Percentiles rank a stretch among this genome's conserved stretches.
These are phyloP conservation scores for Thymelicus lineola DNA, from an alignment of 2,888 invertebrate genomes.

Conservation along the genomic window DNA sequence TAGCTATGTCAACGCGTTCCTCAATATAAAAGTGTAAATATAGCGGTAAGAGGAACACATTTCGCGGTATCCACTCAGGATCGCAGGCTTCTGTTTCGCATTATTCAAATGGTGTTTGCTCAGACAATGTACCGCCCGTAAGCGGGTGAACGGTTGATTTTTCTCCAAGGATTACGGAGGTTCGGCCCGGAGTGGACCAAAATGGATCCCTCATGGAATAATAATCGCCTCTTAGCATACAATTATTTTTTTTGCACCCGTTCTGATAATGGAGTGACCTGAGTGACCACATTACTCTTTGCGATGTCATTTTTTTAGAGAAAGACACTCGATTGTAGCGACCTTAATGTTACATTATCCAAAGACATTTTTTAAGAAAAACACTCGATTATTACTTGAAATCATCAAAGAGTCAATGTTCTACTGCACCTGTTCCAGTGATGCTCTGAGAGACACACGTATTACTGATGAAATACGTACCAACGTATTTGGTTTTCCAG, in stretches of 20 bases:
- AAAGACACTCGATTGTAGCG: too few relatives aligned
- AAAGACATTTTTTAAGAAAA: too few relatives aligned
- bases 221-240: constrained; percentile 69
- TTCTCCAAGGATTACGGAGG: constrained; percentile 47
- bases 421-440: too few relatives aligned
- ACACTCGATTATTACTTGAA: too few relatives aligned
- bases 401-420: too few relatives aligned
- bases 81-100: constrained; percentile 39
- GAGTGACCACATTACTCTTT: too few relatives aligned
- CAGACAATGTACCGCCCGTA: constrained; percentile 43
- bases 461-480: too few relatives aligned
- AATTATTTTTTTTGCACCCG: constrained; percentile 59
- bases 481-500: too few relatives aligned
- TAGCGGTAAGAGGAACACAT: background rate
- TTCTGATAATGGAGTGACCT: constrained; percentile 52
- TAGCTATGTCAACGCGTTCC: background rate
- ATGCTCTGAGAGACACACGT: too few relatives aligned
- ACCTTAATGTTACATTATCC: too few relatives aligned
- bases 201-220: constrained; percentile 66
- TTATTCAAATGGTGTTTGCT: constrained; percentile 47
- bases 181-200: constrained; percentile 47
- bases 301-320: too few relatives aligned
- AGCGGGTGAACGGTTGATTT: constrained; percentile 49
- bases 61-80: background rate
- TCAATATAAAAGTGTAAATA: constrained; percentile 4